Evolutionary conservation across 2,797 vertebrate genomes (phyloP).

Genomic region (Rhincodon typus): DNA sequence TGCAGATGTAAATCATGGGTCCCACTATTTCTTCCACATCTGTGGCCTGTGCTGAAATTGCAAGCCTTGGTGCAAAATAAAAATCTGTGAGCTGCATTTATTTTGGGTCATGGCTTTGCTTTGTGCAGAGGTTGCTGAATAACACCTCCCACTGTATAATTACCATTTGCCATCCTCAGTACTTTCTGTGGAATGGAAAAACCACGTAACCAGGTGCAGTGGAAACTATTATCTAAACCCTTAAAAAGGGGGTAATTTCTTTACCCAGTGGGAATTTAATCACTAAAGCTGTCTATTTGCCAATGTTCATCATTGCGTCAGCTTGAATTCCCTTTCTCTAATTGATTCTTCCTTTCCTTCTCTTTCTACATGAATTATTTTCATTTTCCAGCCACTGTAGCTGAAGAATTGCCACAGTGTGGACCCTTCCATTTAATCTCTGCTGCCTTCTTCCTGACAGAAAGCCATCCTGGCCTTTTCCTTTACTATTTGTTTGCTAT

Average conservation of each 20-base stretch:
- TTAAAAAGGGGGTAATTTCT: background rate
- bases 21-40: background rate
- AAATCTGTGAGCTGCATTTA: background rate
- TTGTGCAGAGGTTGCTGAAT: background rate
- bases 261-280: background rate
- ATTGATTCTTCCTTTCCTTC: background rate
- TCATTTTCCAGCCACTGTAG: background rate
- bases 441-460: background rate
- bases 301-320: background rate
- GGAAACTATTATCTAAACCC: background rate
- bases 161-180: background rate
- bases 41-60: background rate
- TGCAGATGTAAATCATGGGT: background rate
- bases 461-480: background rate
- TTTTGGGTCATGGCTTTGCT: background rate
- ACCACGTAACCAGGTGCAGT: background rate
- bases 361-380: background rate
- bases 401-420: background rate
- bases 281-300: background rate
- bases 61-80: background rate
- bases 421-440: background rate
- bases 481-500: background rate
- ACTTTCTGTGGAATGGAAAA: background rate
- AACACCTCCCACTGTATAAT: background rate
- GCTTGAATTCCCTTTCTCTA: background rate